These are phyloP conservation scores for Atherinosoma microstoma DNA, from an alignment of 2,797 vertebrate genomes.

Conservation along the genomic window DNA sequence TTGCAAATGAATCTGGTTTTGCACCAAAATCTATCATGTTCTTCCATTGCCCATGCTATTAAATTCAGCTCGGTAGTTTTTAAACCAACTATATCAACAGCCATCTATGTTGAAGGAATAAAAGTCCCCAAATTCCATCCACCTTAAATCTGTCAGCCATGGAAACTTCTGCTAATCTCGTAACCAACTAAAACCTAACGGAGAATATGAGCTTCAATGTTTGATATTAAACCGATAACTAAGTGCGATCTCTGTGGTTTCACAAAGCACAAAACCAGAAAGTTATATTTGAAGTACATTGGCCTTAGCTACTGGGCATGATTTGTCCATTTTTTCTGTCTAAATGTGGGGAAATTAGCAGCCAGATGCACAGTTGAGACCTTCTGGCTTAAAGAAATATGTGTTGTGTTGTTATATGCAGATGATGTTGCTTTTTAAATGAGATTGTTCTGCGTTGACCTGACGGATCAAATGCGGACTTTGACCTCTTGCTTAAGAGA, in stretches of 20 bases:
- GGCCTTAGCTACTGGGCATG: background rate
- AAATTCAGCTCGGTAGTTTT: background rate
- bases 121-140: background rate
- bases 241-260: conserved; percentile 28
- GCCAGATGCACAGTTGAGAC: background rate
- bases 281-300: conserved; percentile 17
- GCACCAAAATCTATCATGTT: background rate
- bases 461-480: conserved; percentile 12
- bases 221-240: background rate
- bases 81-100: background rate
- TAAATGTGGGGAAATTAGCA: background rate
- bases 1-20: background rate
- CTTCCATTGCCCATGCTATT: too few relatives aligned
- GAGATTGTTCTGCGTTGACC: background rate
- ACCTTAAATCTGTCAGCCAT: conserved; percentile 8
- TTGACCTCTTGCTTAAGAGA: conserved; percentile 1
- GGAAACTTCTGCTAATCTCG: conserved; percentile 4
- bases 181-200: conserved; percentile 10
- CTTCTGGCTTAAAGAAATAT: conserved; percentile 16
- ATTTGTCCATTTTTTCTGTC: background rate
- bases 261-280: conserved; percentile 45
- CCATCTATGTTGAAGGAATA: background rate
- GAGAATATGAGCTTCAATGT: background rate
- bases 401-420: conserved; percentile 38
- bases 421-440: conserved; percentile 53